Evolutionary conservation across 2,888 invertebrate genomes (phyloP).

Genomic region (Leptopilina myrica): DNA sequence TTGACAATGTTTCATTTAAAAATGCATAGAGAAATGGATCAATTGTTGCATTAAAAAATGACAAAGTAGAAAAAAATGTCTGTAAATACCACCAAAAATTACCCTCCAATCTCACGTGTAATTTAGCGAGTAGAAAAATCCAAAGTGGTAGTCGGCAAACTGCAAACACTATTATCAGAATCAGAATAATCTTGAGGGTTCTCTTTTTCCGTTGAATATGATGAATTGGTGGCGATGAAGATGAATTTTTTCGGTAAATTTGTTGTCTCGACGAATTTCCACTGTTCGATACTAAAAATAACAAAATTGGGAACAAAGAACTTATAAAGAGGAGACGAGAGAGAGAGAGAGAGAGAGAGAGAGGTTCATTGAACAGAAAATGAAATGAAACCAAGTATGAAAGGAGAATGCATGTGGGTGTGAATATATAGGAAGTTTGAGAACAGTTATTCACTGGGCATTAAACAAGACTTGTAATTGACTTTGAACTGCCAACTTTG

Average conservation of each 20-base stretch:
- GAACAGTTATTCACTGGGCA: constrained; percentile 31
- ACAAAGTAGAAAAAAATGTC: constrained; percentile 78
- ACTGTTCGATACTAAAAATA: constrained; percentile 41
- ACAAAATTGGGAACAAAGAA: constrained; percentile 29
- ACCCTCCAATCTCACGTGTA: constrained; percentile 68
- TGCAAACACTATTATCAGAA: constrained; percentile 79
- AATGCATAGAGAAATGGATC: constrained; percentile 82
- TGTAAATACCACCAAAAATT: constrained; percentile 77
- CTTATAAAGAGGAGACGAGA: not conserved
- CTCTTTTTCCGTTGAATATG: constrained; percentile 76
- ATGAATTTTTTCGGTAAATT: not conserved
- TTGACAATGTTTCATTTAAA: constrained; percentile 77
- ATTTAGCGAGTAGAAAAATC: constrained; percentile 78
- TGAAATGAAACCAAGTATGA: constrained; percentile 3
- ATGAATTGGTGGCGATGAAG: constrained; percentile 49
- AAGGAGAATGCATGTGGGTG: constrained; percentile 8
- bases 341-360: not conserved
- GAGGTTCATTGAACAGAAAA: constrained; percentile 4
- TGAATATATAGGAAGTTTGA: constrained; percentile 7
- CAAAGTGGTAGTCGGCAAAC: constrained; percentile 79
- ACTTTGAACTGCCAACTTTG: constrained; percentile 35
- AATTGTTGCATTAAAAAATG: constrained; percentile 78
- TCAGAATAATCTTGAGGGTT: constrained; percentile 79
- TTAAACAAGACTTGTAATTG: constrained; percentile 29
- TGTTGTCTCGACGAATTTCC: constrained; percentile 9